Evolutionary conservation across 2,113 vertebrate genomes (phyloP).

Genomic region (Sigmodon hispidus): DNA sequence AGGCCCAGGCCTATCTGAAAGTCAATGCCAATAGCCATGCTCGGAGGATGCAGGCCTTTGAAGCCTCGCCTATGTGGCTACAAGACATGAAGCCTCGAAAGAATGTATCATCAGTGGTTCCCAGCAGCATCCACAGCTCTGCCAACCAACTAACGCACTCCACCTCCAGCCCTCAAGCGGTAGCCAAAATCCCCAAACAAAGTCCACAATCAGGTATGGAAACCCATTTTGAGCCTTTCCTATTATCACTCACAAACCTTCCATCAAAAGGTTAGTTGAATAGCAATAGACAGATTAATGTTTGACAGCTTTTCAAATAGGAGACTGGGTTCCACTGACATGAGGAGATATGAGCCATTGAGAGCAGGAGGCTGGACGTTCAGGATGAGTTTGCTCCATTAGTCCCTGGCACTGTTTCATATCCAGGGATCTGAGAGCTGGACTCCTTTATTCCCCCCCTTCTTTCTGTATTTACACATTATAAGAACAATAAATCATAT

Average conservation of each 20-base stretch:
- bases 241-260: constrained; percentile 77
- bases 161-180: constrained; percentile 92
- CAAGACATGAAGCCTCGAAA: constrained; percentile 94
- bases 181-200: constrained; percentile 93
- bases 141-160: constrained; percentile 88
- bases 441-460: not conserved
- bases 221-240: constrained; percentile 84
- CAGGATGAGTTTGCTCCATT: not conserved
- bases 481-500: constrained; percentile 62
- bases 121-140: constrained; percentile 89
- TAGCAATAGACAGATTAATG: constrained; percentile 56
- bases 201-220: constrained; percentile 95
- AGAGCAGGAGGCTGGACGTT: not conserved
- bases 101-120: constrained; percentile 86
- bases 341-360: not conserved
- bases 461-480: constrained; percentile 45
- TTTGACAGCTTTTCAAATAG: not conserved
- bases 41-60: constrained; percentile 91
- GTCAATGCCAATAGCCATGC: constrained; percentile 91
- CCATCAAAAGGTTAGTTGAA: constrained; percentile 51
- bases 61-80: constrained; percentile 95
- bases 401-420: not conserved
- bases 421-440: constrained; percentile 17
- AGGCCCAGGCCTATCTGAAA: constrained; percentile 94
- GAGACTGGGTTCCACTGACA: not conserved